phyloP scores from a whole-genome alignment of 2,888 invertebrate genomes.

The Myopa tessellatipennis region DNA sequence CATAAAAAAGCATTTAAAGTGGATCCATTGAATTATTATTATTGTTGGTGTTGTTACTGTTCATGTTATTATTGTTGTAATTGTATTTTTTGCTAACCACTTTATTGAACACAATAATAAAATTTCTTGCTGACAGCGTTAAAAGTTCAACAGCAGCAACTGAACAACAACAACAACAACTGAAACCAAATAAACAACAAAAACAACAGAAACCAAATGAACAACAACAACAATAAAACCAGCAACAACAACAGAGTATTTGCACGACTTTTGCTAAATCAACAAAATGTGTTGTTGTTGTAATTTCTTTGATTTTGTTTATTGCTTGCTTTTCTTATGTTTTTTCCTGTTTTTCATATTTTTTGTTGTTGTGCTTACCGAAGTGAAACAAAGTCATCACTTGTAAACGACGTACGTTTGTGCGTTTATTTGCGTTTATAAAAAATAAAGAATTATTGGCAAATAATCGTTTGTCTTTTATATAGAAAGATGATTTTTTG shows the following conservation, averaged over 20 bases:
- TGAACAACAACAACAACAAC: neutral
- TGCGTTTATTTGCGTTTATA: neutral
- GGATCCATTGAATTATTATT: neutral
- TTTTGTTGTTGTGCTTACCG: neutral
- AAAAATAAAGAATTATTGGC: neutral
- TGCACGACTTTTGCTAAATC: neutral
- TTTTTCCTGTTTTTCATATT: no score
- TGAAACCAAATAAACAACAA: conserved; percentile 2
- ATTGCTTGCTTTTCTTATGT: neutral
- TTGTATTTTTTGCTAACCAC: neutral
- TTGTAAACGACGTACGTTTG: conserved; percentile 5
- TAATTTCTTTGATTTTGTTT: neutral
- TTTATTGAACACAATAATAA: neutral
- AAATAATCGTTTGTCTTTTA: neutral
- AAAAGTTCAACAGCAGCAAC: no score
- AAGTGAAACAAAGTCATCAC: conserved; percentile 11
- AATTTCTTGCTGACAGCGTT: neutral
- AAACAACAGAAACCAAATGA: neutral
- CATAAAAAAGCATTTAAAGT: no score
- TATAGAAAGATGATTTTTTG: no score
- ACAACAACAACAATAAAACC: neutral
- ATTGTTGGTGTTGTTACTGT: neutral
- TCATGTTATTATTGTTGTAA: neutral
- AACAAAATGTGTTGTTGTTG: neutral
- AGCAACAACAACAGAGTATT: neutral